These are phyloP conservation scores for Drosophila falleni DNA, from an alignment of 2,888 invertebrate species.

Conservation along the genomic window DNA sequence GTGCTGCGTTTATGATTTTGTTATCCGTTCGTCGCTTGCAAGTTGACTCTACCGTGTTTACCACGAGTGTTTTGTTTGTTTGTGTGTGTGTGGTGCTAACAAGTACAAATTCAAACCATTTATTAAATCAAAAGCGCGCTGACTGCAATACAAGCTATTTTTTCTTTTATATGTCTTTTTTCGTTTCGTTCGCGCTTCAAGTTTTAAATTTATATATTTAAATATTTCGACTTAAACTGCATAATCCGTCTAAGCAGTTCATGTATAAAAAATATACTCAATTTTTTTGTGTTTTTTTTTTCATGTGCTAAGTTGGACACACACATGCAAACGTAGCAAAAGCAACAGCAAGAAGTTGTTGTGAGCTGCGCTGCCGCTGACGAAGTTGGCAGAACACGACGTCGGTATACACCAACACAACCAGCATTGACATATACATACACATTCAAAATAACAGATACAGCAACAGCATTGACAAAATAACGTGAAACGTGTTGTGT, in stretches of 20 bases:
- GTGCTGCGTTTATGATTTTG: slow-evolving; percentile 53
- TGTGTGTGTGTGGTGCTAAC: slow-evolving; percentile 31
- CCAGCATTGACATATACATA: slow-evolving; percentile 56
- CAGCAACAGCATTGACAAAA: slow-evolving; percentile 42
- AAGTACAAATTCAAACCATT: slow-evolving; percentile 49
- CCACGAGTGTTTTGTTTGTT: slow-evolving; percentile 30
- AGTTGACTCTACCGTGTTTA: slow-evolving; percentile 39
- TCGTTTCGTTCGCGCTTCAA: slow-evolving; percentile 8
- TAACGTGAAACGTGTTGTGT: slow-evolving; percentile 57
- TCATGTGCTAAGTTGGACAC: slow-evolving; percentile 49
- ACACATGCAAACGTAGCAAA: slow-evolving; percentile 25
- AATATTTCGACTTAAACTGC: neutral
- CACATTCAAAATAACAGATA: slow-evolving; percentile 45
- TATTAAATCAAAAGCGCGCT: slow-evolving; percentile 32
- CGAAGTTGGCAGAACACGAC: slow-evolving; percentile 50
- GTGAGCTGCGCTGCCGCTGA: slow-evolving; percentile 38
- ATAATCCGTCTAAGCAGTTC: neutral
- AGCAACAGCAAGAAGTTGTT: slow-evolving; percentile 46
- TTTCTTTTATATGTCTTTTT: neutral
- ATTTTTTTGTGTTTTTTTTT: slow-evolving; percentile 43
- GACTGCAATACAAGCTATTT: slow-evolving; percentile 31
- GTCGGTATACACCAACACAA: slow-evolving; percentile 59
- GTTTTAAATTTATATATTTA: slow-evolving; percentile 5
- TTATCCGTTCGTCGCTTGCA: slow-evolving; percentile 36
- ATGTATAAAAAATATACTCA: slow-evolving; percentile 1